Evolutionary conservation across 1,140 invertebrate genomes (phyloP).

Genomic region (Frieseomelitta varia): DNA sequence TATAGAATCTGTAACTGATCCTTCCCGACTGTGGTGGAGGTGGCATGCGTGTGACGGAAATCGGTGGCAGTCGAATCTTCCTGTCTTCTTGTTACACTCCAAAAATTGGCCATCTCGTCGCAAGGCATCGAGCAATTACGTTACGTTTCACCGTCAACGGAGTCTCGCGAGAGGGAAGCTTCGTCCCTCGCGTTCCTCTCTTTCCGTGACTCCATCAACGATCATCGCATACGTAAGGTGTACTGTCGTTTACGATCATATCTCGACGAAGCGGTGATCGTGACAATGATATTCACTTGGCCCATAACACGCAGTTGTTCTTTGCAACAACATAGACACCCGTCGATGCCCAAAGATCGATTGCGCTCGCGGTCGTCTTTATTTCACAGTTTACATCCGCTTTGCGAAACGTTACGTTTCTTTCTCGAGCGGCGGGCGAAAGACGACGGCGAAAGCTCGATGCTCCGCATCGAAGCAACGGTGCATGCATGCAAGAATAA

Average conservation of each 20-base stretch:
- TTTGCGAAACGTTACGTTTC: too few species aligned
- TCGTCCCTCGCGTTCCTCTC: too few species aligned
- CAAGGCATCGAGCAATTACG: background rate
- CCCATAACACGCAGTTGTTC: conserved; percentile 46
- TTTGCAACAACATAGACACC: conserved; percentile 35
- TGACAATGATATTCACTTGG: background rate
- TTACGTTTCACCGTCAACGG: background rate
- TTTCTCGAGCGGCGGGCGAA: accelerated
- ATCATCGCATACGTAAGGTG: accelerated
- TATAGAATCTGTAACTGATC: conserved; percentile 29
- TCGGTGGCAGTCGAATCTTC: conserved; percentile 1
- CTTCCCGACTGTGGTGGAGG: conserved; percentile 13
- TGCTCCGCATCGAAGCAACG: background rate
- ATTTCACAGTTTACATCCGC: too few species aligned
- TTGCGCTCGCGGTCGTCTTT: background rate
- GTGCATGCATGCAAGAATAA: conserved; percentile 67
- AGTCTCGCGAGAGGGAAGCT: background rate
- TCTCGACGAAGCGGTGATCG: background rate
- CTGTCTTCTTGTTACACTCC: background rate
- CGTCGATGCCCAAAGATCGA: background rate
- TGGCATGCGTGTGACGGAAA: conserved; percentile 46
- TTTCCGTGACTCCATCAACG: background rate
- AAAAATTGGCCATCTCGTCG: background rate
- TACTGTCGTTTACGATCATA: background rate
- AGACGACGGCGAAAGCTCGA: background rate